These are phyloP conservation scores for Enteromius radiatus DNA, from an alignment of 2,797 vertebrate species.

Conservation along the genomic window DNA sequence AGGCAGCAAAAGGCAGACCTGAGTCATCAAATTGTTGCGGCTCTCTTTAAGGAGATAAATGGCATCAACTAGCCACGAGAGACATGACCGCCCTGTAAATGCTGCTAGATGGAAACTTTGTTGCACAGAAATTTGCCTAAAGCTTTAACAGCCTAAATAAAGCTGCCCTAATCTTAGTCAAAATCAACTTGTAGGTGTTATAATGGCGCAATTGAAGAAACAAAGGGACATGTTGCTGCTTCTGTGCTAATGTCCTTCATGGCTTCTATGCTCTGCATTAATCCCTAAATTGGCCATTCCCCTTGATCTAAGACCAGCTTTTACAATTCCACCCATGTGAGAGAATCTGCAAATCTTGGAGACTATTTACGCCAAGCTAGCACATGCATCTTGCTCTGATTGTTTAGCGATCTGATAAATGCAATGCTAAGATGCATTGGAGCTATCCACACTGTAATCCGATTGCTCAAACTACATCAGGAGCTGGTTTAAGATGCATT, in stretches of 20 bases:
- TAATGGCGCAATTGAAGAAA: background rate
- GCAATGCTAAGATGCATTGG: background rate
- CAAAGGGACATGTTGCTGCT: slow-evolving; percentile 22
- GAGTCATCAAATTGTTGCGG: slow-evolving; percentile 18
- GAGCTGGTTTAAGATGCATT: slow-evolving; percentile 18
- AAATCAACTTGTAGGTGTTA: background rate
- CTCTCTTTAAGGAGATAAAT: slow-evolving; percentile 27
- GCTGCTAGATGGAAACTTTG: background rate
- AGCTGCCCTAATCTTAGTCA: slow-evolving; percentile 8
- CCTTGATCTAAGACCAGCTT: slow-evolving; percentile 32
- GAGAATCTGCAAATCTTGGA: slow-evolving; percentile 8
- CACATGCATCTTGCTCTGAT: background rate
- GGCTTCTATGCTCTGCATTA: slow-evolving; percentile 19
- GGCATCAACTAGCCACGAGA: background rate
- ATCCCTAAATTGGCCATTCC: slow-evolving; percentile 10
- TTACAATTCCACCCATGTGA: background rate
- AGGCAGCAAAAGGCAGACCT: slow-evolving; percentile 2
- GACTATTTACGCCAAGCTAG: background rate
- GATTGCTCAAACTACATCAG: slow-evolving; percentile 14
- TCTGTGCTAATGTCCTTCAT: slow-evolving; percentile 18
- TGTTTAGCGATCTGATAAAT: slow-evolving; percentile 17
- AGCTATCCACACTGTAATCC: slow-evolving; percentile 3
- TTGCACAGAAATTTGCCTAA: background rate
- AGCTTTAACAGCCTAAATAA: slow-evolving; percentile 31
- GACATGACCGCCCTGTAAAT: background rate